These are phyloP conservation scores for Epicampocera succincta DNA, from an alignment of 2,888 invertebrate genomes.

Conservation along the genomic window DNA sequence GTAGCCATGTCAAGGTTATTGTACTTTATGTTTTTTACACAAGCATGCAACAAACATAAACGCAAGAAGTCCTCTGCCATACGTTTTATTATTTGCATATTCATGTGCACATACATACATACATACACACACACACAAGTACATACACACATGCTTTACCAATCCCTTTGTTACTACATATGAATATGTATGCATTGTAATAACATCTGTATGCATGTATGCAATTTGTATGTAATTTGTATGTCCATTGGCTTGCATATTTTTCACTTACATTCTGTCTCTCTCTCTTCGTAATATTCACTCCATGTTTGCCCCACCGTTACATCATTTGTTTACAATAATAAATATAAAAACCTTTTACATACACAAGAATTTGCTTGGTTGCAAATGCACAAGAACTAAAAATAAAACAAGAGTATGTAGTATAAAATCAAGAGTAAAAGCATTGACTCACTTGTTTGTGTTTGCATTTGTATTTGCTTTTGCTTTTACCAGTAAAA, in stretches of 20 bases:
- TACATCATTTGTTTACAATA: not conserved
- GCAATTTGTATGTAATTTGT: too few relatives aligned
- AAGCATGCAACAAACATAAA: not conserved
- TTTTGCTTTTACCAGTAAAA: slow-evolving; percentile 24
- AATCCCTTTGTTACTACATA: too few relatives aligned
- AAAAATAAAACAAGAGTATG: not conserved
- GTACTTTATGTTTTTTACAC: slow-evolving; percentile 58
- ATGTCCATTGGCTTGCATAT: not conserved
- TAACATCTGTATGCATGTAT: too few relatives aligned
- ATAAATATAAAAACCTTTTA: slow-evolving; percentile 16
- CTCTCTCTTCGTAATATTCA: not conserved
- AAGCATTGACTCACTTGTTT: slow-evolving; percentile 49
- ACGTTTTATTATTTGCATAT: slow-evolving; percentile 8
- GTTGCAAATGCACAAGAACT: not conserved
- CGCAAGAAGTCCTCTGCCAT: not conserved
- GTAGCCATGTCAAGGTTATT: slow-evolving; percentile 69
- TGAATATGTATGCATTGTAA: not conserved
- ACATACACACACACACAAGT: not conserved
- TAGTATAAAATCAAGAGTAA: slow-evolving; percentile 31
- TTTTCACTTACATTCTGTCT: not conserved
- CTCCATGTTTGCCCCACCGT: not conserved
- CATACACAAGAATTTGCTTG: not conserved
- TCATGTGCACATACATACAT: not conserved
- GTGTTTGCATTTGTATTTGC: slow-evolving; percentile 23
- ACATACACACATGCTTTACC: not conserved